These are phyloP conservation scores for Clepsis dumicolana DNA, from an alignment of 2,888 invertebrate genomes.

Conservation along the genomic window DNA sequence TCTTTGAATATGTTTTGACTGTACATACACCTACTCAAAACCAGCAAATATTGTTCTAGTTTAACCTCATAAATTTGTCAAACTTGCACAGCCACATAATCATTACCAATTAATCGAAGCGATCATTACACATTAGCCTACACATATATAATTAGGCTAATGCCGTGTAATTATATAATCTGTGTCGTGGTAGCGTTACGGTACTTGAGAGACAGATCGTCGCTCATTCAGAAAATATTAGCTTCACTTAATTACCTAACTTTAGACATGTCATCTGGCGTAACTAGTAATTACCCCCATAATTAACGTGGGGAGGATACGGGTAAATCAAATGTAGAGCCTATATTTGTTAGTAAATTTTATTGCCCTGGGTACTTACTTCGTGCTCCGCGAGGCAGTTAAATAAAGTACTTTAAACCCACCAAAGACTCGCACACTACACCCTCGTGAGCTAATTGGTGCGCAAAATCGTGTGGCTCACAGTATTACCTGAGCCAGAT, in stretches of 20 bases:
- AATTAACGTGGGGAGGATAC: slow-evolving; percentile 49
- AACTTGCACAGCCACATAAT: not conserved
- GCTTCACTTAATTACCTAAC: slow-evolving; percentile 64
- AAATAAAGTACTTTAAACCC: slow-evolving; percentile 33
- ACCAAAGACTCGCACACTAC: slow-evolving; percentile 23
- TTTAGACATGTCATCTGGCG: slow-evolving; percentile 59
- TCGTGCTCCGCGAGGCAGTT: slow-evolving; percentile 22
- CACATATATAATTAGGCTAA: slow-evolving; percentile 30
- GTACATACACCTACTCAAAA: not conserved
- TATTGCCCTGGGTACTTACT: slow-evolving; percentile 16
- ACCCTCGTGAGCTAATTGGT: slow-evolving; percentile 38
- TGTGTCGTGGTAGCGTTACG: slow-evolving; percentile 54
- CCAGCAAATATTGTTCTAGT: not conserved
- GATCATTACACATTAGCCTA: slow-evolving; percentile 16
- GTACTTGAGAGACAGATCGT: slow-evolving; percentile 65
- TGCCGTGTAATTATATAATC: slow-evolving; percentile 38
- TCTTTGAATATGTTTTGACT: not conserved
- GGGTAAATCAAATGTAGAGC: slow-evolving; percentile 32
- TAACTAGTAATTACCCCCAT: slow-evolving; percentile 58
- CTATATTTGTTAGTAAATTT: slow-evolving; percentile 25
- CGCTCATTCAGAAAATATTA: slow-evolving; percentile 68
- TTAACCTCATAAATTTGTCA: not conserved
- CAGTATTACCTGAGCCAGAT: slow-evolving; percentile 15
- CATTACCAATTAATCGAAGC: slow-evolving; percentile 17
- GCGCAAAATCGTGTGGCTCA: slow-evolving; percentile 24